Conservation (phyloP, 2,888 invertebrate genomes). For the Drosophila maculinotata region DNA sequence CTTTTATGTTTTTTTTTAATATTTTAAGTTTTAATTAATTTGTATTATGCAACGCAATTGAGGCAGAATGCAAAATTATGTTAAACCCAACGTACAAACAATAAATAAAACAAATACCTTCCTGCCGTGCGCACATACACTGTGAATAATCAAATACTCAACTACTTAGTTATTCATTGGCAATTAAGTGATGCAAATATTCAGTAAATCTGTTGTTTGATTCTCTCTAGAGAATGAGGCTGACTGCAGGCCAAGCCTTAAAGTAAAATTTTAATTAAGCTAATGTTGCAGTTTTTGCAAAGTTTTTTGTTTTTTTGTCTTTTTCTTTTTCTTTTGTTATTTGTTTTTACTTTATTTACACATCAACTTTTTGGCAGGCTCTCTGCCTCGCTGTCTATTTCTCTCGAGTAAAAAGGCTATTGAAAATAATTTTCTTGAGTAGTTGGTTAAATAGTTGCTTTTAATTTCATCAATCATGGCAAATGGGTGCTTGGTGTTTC, state of each 20-base stretch:
- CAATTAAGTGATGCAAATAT: slow-evolving; percentile 38
- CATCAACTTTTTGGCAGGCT: slow-evolving; percentile 8
- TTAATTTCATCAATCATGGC: slow-evolving; percentile 56
- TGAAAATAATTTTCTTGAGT: slow-evolving; percentile 47
- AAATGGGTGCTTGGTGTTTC: slow-evolving; percentile 75
- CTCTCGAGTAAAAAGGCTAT: slow-evolving; percentile 12
- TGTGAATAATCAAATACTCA: slow-evolving; percentile 24
- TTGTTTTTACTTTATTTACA: slow-evolving; percentile 21
- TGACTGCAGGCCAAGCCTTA: slow-evolving; percentile 35
- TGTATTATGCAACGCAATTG: slow-evolving; percentile 23
- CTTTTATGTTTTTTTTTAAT: slow-evolving; percentile 29
- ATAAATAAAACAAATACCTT: slow-evolving; percentile 74
- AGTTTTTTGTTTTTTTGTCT: slow-evolving; percentile 48
- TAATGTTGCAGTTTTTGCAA: slow-evolving; percentile 20
- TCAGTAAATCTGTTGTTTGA: slow-evolving; percentile 23
- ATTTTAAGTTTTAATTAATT: slow-evolving; percentile 42
- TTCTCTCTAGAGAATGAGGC: not conserved
- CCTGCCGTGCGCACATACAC: slow-evolving; percentile 84
- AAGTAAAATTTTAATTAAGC: slow-evolving; percentile 23
- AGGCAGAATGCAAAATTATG: slow-evolving; percentile 33
- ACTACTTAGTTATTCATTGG: slow-evolving; percentile 36
- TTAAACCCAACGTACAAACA: slow-evolving; percentile 25
- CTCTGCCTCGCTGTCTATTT: slow-evolving; percentile 27
- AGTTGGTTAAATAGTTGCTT: slow-evolving; percentile 59
- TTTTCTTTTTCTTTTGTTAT: slow-evolving; percentile 39